Conservation (phyloP, 2,888 invertebrate species). For the Sussaba pulchella region DNA sequence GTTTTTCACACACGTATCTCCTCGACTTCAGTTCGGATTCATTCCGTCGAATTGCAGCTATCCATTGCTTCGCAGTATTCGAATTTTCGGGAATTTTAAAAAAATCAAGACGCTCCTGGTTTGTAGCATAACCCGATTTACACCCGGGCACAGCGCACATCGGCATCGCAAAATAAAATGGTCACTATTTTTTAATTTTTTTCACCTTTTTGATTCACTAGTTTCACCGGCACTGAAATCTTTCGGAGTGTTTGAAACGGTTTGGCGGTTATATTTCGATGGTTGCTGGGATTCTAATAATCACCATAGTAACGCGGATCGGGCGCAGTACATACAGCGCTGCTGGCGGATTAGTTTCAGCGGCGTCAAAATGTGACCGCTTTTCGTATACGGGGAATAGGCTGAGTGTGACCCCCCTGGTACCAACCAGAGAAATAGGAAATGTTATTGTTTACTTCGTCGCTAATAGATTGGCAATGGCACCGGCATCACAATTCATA, state of each 20-base stretch:
- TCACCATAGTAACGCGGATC: background rate
- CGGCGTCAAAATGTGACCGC: background rate
- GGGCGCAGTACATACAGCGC: background rate
- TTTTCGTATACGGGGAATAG: background rate
- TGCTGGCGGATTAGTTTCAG: conserved; percentile 1
- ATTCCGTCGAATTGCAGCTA: conserved; percentile 26
- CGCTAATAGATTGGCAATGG: no score
- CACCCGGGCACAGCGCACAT: conserved; percentile 42
- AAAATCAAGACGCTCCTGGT: conserved; percentile 53
- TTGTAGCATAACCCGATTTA: conserved; percentile 57
- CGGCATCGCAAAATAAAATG: conserved; percentile 23
- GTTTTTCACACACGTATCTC: conserved; percentile 33
- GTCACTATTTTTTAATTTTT: background rate
- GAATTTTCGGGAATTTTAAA: conserved; percentile 38
- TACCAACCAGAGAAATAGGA: no score
- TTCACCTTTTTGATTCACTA: background rate
- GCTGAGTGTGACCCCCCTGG: conserved; percentile 6
- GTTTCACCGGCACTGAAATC: background rate
- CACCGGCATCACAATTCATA: no score
- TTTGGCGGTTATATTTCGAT: background rate
- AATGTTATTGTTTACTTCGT: no score
- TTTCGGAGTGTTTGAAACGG: background rate
- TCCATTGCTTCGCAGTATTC: conserved; percentile 35
- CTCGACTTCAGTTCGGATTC: conserved; percentile 21
- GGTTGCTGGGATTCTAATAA: background rate